phyloP scores from a whole-genome alignment of 2,113 vertebrate species.

The Platysteira castanea region DNA sequence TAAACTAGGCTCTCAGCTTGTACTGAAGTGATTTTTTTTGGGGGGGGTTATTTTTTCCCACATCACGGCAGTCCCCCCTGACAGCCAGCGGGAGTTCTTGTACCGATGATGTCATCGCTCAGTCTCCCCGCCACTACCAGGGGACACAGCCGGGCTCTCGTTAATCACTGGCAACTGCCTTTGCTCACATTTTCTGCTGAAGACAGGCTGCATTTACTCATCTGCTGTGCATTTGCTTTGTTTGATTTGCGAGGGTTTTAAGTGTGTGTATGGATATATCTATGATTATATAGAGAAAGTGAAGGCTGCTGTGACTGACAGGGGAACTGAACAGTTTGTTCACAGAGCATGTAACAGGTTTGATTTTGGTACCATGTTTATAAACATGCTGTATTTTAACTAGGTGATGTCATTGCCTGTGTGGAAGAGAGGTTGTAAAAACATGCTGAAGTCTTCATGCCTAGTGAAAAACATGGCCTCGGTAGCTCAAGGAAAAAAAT shows the following conservation, averaged over 20 bases:
- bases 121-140: background rate
- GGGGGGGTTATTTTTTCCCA: rapidly evolving
- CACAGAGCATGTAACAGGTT: background rate
- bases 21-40: background rate
- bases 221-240: background rate
- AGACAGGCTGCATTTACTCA: background rate
- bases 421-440: background rate
- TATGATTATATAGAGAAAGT: background rate
- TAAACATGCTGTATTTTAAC: background rate
- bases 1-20: background rate
- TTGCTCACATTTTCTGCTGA: background rate
- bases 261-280: background rate
- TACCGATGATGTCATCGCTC: background rate
- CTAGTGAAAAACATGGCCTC: background rate
- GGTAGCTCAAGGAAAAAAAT: background rate
- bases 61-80: background rate
- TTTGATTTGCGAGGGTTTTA: background rate
- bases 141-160: rapidly evolving
- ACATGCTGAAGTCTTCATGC: background rate
- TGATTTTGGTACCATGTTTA: background rate
- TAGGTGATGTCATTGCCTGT: background rate
- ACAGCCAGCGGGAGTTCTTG: background rate
- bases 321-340: background rate
- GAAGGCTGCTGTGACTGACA: background rate
- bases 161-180: background rate